Evolutionary conservation across 2,797 vertebrate genomes (phyloP).

Genomic region (Borostomias antarcticus): DNA sequence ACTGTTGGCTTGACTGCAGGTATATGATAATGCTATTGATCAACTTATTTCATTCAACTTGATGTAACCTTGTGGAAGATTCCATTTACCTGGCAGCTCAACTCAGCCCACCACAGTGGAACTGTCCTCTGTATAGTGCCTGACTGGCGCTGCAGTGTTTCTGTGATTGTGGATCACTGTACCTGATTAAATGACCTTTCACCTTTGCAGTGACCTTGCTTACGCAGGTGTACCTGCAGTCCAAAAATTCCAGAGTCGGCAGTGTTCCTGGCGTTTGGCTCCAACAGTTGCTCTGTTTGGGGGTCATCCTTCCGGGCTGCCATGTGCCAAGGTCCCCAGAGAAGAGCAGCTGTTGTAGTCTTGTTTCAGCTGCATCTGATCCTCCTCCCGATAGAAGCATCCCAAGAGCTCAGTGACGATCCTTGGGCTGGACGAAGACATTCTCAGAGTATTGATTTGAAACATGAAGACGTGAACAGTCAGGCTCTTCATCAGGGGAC

Average conservation of each 20-base stretch:
- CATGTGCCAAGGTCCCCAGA: too few relatives aligned
- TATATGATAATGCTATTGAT: background rate
- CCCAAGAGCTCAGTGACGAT: too few relatives aligned
- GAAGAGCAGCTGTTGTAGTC: too few relatives aligned
- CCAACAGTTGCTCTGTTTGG: background rate
- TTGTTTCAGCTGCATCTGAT: too few relatives aligned
- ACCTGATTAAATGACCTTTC: background rate
- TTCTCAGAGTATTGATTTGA: too few relatives aligned
- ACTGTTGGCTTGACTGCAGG: slow-evolving; percentile 28
- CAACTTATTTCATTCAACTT: background rate
- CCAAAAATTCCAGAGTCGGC: background rate
- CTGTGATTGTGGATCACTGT: background rate
- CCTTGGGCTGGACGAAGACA: too few relatives aligned
- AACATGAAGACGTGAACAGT: too few relatives aligned
- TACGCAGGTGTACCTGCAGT: too few relatives aligned
- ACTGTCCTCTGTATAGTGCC: too few relatives aligned
- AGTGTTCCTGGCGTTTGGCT: background rate
- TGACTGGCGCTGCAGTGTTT: too few relatives aligned
- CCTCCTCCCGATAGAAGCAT: too few relatives aligned
- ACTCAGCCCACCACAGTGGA: background rate
- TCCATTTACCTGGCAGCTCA: background rate
- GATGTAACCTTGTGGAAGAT: background rate
- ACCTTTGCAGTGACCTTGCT: background rate
- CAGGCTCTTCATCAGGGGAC: too few relatives aligned
- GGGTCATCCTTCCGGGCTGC: background rate